Percentiles rank a stretch among this genome's conserved stretches.
These are phyloP conservation scores for Clarias platycephalus DNA, from an alignment of 2,797 vertebrate species.

Conservation along the genomic window DNA sequence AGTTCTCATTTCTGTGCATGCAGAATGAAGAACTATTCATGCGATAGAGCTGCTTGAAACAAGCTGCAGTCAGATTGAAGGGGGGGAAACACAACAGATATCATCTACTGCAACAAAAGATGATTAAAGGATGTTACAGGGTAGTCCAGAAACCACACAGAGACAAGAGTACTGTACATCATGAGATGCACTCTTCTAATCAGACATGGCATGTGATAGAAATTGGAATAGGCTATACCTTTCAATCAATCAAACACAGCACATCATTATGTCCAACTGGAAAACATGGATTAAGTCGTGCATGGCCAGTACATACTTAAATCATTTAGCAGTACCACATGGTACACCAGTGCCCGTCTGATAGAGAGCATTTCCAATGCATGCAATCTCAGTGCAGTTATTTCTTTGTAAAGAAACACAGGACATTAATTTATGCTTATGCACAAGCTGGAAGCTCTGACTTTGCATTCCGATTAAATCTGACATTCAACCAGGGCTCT, in stretches of 20 bases:
- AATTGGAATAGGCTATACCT: background rate
- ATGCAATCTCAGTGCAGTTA: background rate
- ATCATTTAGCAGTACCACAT: background rate
- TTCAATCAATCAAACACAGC: conserved; percentile 2
- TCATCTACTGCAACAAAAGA: conserved; percentile 2
- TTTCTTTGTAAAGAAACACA: background rate
- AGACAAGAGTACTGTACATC: background rate
- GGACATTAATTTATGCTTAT: background rate
- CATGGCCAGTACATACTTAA: background rate
- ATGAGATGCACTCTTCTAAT: background rate
- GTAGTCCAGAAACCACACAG: background rate
- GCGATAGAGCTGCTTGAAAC: conserved; percentile 14
- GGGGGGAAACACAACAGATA: conserved; percentile 5
- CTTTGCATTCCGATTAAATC: conserved; percentile 14
- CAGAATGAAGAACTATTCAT: background rate
- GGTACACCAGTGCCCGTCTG: background rate
- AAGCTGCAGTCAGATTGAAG: conserved; percentile 14
- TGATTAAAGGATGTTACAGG: conserved; percentile 19
- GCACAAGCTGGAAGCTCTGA: background rate
- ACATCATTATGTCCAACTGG: background rate
- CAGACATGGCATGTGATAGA: background rate
- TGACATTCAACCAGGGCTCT: background rate
- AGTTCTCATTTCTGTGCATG: background rate
- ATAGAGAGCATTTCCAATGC: background rate
- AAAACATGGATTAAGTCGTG: background rate